phyloP scores from a whole-genome alignment of 2,888 invertebrate species.

The Conistra vaccinii region DNA sequence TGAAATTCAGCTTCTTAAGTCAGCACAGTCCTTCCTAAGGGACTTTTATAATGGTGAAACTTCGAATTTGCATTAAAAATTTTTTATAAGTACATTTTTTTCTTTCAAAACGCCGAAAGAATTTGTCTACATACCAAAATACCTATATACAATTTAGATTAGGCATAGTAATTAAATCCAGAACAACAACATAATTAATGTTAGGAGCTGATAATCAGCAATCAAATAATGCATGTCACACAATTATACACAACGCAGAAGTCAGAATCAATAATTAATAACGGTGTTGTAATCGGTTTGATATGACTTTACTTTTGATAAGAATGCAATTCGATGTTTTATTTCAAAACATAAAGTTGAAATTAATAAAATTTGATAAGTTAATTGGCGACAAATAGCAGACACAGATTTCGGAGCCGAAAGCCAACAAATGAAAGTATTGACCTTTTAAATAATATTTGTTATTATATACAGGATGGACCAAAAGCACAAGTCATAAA shows the following conservation, averaged over 20 bases:
- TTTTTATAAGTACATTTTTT: too few species aligned
- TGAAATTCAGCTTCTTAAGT: too few species aligned
- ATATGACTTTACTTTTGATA: conserved; percentile 20
- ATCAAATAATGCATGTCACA: conserved; percentile 17
- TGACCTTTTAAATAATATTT: background rate
- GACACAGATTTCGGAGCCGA: background rate
- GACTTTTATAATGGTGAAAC: too few species aligned
- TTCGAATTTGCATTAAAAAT: too few species aligned
- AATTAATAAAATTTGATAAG: background rate
- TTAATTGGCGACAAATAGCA: background rate
- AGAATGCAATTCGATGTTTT: conserved; percentile 20
- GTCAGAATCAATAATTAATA: conserved; percentile 7
- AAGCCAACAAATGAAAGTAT: background rate
- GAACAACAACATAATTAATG: too few species aligned
- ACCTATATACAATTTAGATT: too few species aligned
- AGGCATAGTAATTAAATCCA: background rate
- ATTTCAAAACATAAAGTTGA: background rate
- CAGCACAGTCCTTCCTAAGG: too few species aligned
- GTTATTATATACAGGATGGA: too few species aligned
- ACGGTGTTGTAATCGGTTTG: background rate
- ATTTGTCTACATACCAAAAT: too few species aligned
- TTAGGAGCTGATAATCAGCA: conserved; percentile 10
- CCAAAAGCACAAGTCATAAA: too few species aligned
- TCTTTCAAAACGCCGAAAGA: too few species aligned
- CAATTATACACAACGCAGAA: background rate